A percentile compares a stretch with the other conserved stretches of the same genome.
Conservation (phyloP, 2,113 vertebrate genomes). For the Oryzias celebensis region DNA sequence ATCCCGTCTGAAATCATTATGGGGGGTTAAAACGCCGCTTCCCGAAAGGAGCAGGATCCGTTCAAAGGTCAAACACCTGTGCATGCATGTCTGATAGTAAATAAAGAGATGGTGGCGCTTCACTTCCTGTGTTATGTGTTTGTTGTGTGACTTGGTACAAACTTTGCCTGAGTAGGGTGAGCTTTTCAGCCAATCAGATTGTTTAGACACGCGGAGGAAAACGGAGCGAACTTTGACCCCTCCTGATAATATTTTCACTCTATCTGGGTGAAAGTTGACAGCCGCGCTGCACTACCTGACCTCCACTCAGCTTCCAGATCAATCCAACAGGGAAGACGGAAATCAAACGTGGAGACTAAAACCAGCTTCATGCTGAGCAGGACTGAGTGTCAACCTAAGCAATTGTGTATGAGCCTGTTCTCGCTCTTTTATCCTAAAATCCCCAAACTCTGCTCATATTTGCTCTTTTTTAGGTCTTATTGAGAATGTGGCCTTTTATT, state of each 20-base stretch:
- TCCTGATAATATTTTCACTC: conserved; percentile 45
- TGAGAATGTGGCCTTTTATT: too few relatives aligned
- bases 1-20: too few relatives aligned
- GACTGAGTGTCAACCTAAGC: too few relatives aligned
- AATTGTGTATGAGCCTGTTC: too few relatives aligned
- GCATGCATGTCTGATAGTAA: conserved; percentile 30
- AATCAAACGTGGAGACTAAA: too few relatives aligned
- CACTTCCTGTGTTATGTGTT: neutral
- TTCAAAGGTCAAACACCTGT: neutral
- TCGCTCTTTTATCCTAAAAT: too few relatives aligned
- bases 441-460: too few relatives aligned
- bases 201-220: conserved; percentile 58
- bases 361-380: too few relatives aligned
- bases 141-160: conserved; percentile 67
- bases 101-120: conserved; percentile 38
- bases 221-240: conserved; percentile 66
- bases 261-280: conserved; percentile 55
- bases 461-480: too few relatives aligned
- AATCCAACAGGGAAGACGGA: too few relatives aligned
- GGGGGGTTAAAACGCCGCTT: too few relatives aligned
- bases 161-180: conserved; percentile 73
- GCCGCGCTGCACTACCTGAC: conserved; percentile 4
- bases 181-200: conserved; percentile 54
- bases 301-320: neutral
- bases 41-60: too few relatives aligned